Base-by-base conservation (phyloP, 2,113 vertebrate species). In the Columba janthina region DNA sequence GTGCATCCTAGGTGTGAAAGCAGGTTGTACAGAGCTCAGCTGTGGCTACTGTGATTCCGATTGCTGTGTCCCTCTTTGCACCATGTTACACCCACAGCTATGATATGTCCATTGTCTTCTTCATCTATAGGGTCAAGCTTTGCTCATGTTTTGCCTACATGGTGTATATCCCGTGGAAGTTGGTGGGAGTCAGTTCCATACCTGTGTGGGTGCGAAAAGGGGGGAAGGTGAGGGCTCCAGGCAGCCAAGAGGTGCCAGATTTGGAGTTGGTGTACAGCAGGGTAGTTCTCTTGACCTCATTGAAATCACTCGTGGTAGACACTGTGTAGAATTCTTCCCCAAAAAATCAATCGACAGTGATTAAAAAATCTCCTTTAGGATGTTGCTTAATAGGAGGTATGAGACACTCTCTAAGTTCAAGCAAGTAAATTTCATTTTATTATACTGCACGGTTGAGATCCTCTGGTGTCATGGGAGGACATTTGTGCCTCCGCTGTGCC, bases 171-270 rank as follows among this genome's bases (percentile, higher is more conserved):
- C 29, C 10, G 1, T 57, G 34, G 51, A 40, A 67, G n/a, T 6
- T 81, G 60, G 18, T 70, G 85, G 19, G 29, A 56, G 12, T 79
- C 50, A 44, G 40, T 46, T 46, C 44, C 17, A 46, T 60, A 12
- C 0, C 0, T 31, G 34, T 36, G 28, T 48, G 31, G 57, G 24
- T 75, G 24, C 20, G n/a, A 58, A 38, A 46, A 46, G 44, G 22
- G 13, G 22, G 21, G 36, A 29, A 46, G 7, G 10, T 88, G 51
- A 26, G 40, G 82, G 20, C 25, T 78, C 10, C 42, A 75, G 28
- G 24, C 56, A 70, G 19, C n/a, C 26, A 32, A 13, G 32, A 9
- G 14, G 29, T 53, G 10, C 57, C 40, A 38, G 46, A 26, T 65
- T 38, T 2, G 2, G 18, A 77, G 10, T 17, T 93, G 65, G 7